Base-by-base conservation (phyloP, 2,797 vertebrate species). In the Corythornis leucogaster region DNA sequence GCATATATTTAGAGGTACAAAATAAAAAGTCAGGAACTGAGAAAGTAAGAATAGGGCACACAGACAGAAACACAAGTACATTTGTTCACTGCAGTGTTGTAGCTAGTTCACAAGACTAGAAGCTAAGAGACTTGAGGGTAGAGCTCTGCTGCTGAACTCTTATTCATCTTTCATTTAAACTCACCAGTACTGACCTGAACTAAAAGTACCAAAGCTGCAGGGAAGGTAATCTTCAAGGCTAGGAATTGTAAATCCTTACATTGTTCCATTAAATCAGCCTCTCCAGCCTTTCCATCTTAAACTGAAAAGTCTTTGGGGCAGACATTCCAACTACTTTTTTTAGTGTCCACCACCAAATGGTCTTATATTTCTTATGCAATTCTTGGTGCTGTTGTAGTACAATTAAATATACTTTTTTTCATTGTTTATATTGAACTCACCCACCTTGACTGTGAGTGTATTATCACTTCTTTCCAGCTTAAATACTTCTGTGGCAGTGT, bases 171-270 rank as follows among this genome's bases (percentile, higher is more conserved):
- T 85, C 62, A 75, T 62, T 80, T 87, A 85, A 94, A 78, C 54
- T 42, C 38, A 71, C 66, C 30, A 45, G 30, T 58, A 82, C 15
- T 54, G 76, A 92, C 66, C 58, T 87, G 73, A 95, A 80, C 33
- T 78, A 50, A 61, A 80, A 69, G 78, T 20, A 62, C 67, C 46
- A 61, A 50, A 92, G 61, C 73, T 78, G 50, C 57, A 57, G 58
- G 73, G 50, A 92, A 91, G 42, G 46, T 38, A 83, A 94, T 54
- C 51, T 92, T 87, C 85, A 80, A 92, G 82, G 76, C 46, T 35
- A 71, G 43, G 33, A 85, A 63, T 28, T 78, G 62, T 85, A 91
- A 92, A 83, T 68, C 46, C 57, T 77, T 48, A 19, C 17, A 22
- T 67, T 12, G 3, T 80, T 89, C 66, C 69, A 80, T 68, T 64